phyloP scores from a whole-genome alignment of 2,888 invertebrate genomes.

The Salpingus planirostris region DNA sequence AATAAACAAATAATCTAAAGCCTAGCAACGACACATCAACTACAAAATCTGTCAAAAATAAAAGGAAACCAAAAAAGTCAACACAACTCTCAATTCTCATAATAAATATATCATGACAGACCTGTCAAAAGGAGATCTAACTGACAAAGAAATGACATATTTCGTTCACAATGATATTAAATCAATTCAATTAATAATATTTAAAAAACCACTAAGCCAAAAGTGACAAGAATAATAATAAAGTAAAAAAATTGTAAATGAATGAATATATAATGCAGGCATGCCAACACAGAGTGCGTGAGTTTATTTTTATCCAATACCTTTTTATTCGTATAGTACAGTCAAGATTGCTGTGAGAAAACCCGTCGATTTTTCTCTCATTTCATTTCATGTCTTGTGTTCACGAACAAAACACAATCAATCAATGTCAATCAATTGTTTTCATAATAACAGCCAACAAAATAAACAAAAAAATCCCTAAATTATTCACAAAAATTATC shows the following conservation, averaged over 20 bases:
- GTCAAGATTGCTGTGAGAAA: no score
- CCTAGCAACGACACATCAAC: neutral
- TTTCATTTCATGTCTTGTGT: no score
- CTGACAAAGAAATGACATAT: constrained; percentile 31
- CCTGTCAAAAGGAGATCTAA: no score
- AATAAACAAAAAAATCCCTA: constrained; percentile 7
- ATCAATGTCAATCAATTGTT: no score
- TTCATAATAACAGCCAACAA: constrained; percentile 3
- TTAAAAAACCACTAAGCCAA: constrained; percentile 27
- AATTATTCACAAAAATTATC: constrained; percentile 12
- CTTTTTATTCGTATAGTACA: no score
- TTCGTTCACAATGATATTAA: no score
- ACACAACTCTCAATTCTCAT: neutral
- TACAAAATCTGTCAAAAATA: neutral
- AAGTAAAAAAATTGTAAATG: constrained; percentile 43
- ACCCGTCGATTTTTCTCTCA: no score
- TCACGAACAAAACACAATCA: no score
- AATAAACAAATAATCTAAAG: constrained; percentile 7
- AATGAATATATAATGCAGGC: constrained; percentile 38
- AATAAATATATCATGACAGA: no score
- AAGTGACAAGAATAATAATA: constrained; percentile 37
- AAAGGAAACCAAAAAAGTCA: neutral
- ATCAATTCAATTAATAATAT: constrained; percentile 24
- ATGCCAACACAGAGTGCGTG: constrained; percentile 44
- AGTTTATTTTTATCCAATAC: no score